Base-by-base conservation (phyloP, 37 sponge, comb jelly and placozoan species). In the Oopsacas minuta region DNA sequence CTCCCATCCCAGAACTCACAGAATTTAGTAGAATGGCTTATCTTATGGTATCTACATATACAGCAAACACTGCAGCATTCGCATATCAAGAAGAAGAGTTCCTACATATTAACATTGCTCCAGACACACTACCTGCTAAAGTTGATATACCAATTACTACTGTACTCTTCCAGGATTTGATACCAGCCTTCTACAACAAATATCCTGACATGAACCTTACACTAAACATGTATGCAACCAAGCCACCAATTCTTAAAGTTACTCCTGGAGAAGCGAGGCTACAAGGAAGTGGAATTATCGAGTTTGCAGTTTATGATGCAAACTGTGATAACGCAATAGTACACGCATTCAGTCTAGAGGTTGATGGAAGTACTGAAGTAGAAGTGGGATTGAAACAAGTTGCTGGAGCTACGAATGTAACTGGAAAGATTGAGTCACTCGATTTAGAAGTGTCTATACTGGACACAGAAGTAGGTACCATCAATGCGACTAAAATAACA, bases 181-280 rank as follows among this genome's bases (percentile, higher is more conserved):
- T 61, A 7, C 75, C 75, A 61, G 75, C 3, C 5, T 61, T 94
- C 1, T 94, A 89, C 61, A 86, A 61, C n/a, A 86, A 87, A 36
- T 94, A 86, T 52, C 95, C 95, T 1, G 91, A 94, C 36, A 87
- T 86, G 90, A 81, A 81, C 0, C 92, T 94, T 91, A 37, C 82
- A 82, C 82, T 94, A 39, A 69, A 83, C 32, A 39, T 94, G 0
- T 52, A 52, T 36, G 83, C 91, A 8, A 61, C 49, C 1, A 89
- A 88, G 34, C 90, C 93, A 3, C 95, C 95, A 17, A 52, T 37
- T 22, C 23, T 88, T 39, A 46, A 36, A 61, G 22, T 61, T 32
- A n/a, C 20, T 34, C 22, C 75, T 32, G 75, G 22, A 25, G 75
- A 3, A 20, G 75, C 75, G 1, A 61, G 3, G 7, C 30, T 61